Evolutionary conservation across 2,888 invertebrate genomes (phyloP), one percentile per base, ranked within the genome.

Genomic region (Tromatobia lineatoria): DNA sequence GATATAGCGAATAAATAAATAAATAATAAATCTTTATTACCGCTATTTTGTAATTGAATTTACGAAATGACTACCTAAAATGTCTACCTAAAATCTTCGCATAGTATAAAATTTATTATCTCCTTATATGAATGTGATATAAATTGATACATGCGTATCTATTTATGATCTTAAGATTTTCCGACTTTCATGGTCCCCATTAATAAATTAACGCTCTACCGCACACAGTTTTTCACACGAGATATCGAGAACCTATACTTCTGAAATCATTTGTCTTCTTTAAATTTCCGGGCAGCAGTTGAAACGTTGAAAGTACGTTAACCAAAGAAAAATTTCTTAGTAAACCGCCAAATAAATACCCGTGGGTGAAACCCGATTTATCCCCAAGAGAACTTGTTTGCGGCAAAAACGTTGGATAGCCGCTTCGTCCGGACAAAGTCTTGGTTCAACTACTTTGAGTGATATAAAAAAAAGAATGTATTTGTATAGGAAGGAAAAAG

Each of bases 341-440:
- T 23, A 25, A 7, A 57, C 57, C 20, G 38, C 11, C 18, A 34
- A n/a, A 25, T n/a, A 38, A 47, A 47, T 47, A 42, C 10, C 3
- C 18, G 13, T 18, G 23, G 57, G 25, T 4, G 47, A 73, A 59
- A 45, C 45, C n/a, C 23, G 45, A 47, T 67, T 74, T 61, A 61
- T 74, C 20, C n/a, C 45, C 38, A 47, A 20, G 47, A 13, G 47
- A 59, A 73, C 42, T n/a, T 45, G 73, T 42, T 59, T 73, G 57
- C 57, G 73, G 57, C 10, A 18, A 42, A 59, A 59, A 73, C 57
- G 57, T 45, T 3, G 29, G 25, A 18, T 42, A 42, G 45, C 11
- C 20, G 47, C 18, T 50, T 38, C 70, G 34, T 15, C 29, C 29
- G 29, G 23, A 38, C 64, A 61, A 61, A 74, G 47, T 47, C 47